Evolutionary conservation across 2,797 vertebrate species (phyloP).

Genomic region (Sebastes elongatus): DNA sequence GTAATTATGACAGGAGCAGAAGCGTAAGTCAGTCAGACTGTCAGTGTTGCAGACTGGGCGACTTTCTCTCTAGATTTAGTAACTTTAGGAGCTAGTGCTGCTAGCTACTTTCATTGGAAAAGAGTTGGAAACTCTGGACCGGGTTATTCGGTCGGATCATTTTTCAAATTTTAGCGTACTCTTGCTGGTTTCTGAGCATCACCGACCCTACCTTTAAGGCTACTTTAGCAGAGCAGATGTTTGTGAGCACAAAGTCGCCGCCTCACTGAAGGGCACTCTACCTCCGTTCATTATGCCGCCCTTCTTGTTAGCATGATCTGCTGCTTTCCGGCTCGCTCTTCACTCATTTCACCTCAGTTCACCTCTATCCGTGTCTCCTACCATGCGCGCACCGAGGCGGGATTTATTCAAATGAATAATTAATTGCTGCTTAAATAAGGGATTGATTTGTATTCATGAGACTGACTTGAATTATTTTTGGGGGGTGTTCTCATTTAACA

Average conservation of each 20-base stretch:
- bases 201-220: not conserved
- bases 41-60: no score
- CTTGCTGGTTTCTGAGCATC: no score
- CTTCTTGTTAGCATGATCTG: not conserved
- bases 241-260: not conserved
- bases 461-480: conserved; percentile 14
- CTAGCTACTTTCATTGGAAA: no score
- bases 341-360: not conserved
- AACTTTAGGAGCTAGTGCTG: no score
- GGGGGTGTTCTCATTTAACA: conserved; percentile 13
- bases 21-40: no score
- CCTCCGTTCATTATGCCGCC: not conserved
- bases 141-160: no score
- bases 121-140: accelerated
- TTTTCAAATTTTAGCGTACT: no score
- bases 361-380: conserved; percentile 5
- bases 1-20: no score
- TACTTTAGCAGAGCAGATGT: not conserved
- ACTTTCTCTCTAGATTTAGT: no score
- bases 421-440: conserved; percentile 63
- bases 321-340: not conserved
- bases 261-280: not conserved
- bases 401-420: conserved; percentile 68
- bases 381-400: conserved; percentile 1
- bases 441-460: conserved; percentile 65